phyloP scores from a whole-genome alignment of 2,797 vertebrate species.

The Squalus acanthias region DNA sequence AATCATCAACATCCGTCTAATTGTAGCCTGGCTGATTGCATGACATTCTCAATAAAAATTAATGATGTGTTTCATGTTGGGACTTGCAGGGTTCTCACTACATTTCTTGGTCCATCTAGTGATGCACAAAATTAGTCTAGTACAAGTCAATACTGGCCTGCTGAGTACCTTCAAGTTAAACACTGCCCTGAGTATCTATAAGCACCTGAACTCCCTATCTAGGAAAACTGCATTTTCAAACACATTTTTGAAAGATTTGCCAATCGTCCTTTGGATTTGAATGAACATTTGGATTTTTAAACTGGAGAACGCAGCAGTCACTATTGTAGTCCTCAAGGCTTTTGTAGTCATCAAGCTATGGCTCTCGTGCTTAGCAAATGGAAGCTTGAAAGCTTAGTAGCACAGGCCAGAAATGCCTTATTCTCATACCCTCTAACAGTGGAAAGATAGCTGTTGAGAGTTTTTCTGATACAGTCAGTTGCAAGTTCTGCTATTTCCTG shows the following conservation, averaged over 20 bases:
- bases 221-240: not conserved
- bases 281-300: too few relatives aligned
- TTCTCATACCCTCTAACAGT: not conserved
- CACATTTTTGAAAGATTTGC: not conserved
- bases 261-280: not conserved
- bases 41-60: constrained; percentile 5
- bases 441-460: not conserved
- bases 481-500: not conserved
- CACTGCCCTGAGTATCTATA: not conserved
- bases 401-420: not conserved
- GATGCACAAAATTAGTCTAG: not conserved
- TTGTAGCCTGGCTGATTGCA: not conserved
- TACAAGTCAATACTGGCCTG: not conserved
- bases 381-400: not conserved
- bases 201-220: not conserved
- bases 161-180: not conserved
- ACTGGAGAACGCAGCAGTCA: too few relatives aligned
- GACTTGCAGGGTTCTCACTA: not conserved
- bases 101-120: not conserved
- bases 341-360: too few relatives aligned
- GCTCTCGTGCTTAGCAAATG: not conserved
- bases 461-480: not conserved
- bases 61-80: constrained; percentile 12
- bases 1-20: not conserved
- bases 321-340: too few relatives aligned